These are phyloP conservation scores for Mormyrus hasselquistii DNA, from an alignment of 2,797 vertebrate species.

Conservation along the genomic window DNA sequence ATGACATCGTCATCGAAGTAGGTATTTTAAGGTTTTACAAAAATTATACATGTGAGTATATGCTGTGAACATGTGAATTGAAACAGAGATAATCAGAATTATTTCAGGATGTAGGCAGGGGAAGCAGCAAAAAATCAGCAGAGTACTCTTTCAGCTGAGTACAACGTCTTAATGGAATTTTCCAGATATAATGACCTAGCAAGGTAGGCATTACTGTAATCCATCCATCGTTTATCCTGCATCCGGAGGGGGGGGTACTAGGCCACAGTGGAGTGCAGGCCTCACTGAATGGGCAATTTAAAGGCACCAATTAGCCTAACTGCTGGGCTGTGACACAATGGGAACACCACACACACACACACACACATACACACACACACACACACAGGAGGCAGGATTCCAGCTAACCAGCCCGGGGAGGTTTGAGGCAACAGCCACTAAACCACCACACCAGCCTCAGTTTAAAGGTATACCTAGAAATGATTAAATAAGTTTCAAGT, in stretches of 20 bases:
- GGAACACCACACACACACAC: neutral
- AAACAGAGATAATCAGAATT: neutral
- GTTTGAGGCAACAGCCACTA: neutral
- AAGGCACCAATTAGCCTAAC: neutral
- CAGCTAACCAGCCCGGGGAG: neutral
- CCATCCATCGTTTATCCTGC: neutral
- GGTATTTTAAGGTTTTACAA: neutral
- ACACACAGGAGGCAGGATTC: neutral
- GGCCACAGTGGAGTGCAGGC: neutral
- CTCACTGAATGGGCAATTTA: neutral
- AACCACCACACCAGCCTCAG: neutral
- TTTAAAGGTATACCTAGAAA: neutral
- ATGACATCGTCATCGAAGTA: neutral
- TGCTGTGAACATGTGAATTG: neutral
- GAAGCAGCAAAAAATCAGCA: neutral
- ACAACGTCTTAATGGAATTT: neutral
- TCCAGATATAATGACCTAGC: neutral
- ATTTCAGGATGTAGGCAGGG: neutral
- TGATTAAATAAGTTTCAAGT: neutral
- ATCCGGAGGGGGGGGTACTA: neutral
- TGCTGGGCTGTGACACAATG: neutral
- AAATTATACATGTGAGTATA: neutral
- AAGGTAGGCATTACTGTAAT: neutral
- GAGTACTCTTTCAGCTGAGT: neutral
- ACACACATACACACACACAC: neutral